Base-by-base conservation (phyloP, 2,888 invertebrate genomes). In the Strigamia maritima region DNA sequence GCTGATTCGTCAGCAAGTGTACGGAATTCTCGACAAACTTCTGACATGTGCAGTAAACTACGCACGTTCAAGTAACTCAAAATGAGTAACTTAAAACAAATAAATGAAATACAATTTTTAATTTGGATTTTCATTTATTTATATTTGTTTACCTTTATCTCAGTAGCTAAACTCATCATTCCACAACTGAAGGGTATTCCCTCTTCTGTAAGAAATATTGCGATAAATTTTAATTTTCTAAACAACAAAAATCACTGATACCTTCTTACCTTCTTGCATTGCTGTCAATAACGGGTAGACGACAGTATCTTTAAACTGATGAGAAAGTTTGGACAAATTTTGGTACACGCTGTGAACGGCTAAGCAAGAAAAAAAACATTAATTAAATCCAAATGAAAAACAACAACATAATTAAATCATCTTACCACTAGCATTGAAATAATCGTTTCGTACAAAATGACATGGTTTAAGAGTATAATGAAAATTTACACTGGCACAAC, bases 261-360 rank as follows among this genome's bases (percentile, higher is more conserved):
- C 60, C 22, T 35, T 49, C 35, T 31, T n/a, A 75, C 75, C 75
- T 35, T 19, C 35, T 75, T 76, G 76, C 40, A 76, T 35, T 31
- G 76, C 40, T 31, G 76, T 40, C n/a, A 76, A 19, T 19, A 76
- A 40, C 8, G 76, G 76, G 35, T 76, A 76, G 40, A 76, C 76
- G 38, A 76, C 76, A 76, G 76, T 40, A 40, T 76, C 76, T 40
- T 76, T 76, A 38, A 76, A 76, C 19, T 35, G 38, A 76, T 76
- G 76, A n/a, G 76, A 76, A 24, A 76, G 40, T 40, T 76, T 76
- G 31, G 76, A 35, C 35, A 76, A 19, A 76, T 76, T 76, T 24
- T 76, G 24, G 22, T 76, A 76, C 16, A 60, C 60, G n/a, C n/a
- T 60, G 60, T 60, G 60, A 60, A 60, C 60, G 60, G 60, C 60